phyloP scores from a whole-genome alignment of 2,113 vertebrate genomes.

The Nycticryphes semicollaris region DNA sequence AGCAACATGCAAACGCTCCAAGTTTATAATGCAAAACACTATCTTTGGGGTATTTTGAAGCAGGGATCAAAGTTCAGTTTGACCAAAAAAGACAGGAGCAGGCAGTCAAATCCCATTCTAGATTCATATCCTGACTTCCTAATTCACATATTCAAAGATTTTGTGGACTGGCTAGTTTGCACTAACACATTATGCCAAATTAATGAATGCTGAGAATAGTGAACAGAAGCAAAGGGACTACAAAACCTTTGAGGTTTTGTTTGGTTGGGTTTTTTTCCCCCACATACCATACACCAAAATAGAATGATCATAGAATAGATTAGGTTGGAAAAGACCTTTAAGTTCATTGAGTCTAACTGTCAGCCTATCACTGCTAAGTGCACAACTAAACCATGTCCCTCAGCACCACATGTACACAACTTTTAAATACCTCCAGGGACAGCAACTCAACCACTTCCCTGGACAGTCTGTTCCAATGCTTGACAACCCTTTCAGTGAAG shows the following conservation, averaged over 20 bases:
- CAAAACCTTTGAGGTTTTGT: not conserved
- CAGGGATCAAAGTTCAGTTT: not conserved
- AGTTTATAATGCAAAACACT: not conserved
- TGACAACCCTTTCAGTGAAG: not conserved
- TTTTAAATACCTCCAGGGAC: not conserved
- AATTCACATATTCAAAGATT: not conserved
- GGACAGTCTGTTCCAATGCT: not conserved
- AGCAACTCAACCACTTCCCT: not conserved
- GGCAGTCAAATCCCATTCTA: not conserved
- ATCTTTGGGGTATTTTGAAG: not conserved
- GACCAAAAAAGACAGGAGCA: not conserved
- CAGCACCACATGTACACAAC: not conserved
- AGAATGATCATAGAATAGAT: not conserved
- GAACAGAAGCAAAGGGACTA: not conserved
- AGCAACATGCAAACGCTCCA: not conserved
- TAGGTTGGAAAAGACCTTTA: not conserved
- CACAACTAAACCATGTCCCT: not conserved
- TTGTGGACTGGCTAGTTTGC: not conserved
- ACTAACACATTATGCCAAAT: not conserved
- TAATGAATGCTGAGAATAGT: fast-evolving
- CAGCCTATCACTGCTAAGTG: not conserved
- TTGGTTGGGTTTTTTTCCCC: not conserved
- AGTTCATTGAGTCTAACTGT: not conserved
- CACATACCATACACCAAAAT: not conserved
- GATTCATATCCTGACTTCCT: not conserved